Evolutionary conservation across 2,888 invertebrate genomes (phyloP), one percentile per base, ranked within the genome.

Genomic region (Catocala sponsa): DNA sequence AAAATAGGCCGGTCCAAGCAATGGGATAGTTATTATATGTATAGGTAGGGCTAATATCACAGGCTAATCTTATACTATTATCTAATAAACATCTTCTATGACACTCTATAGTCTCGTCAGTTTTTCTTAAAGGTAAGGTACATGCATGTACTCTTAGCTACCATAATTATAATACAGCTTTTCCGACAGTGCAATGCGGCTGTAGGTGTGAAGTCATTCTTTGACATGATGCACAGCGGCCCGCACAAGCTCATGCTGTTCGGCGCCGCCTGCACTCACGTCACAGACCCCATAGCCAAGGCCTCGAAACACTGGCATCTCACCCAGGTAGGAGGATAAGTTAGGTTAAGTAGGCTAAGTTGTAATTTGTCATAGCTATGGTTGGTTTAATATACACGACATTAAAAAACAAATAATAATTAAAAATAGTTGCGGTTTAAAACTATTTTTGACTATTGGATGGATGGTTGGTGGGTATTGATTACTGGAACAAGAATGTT

Each of bases 231-330:
- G 98, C 98, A 98, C 95, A 97, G 97, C 68, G 97, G 97, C 0
- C 98, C 98, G 0, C 97, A 97, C 86, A 99, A 99, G 91, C 95
- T 99, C 79, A 98, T 99, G 97, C 95, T 99, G 76, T 99, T 99
- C 83, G 99, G 99, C 0, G 99, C 98, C 5, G 98, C 99, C 5
- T 99, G 99, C 90, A 98, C 98, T 0, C 97, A 98, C 85, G 99
- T 99, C 76, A 99, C 99, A 0, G 99, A 99, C 88, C 99, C 99
- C 47, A 98, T 99, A 72, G 99, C 99, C 7, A 98, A 99, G 91
- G 98, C 99, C 5, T 98, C 98, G 59, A 98, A 98, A 82, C 99
- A 98, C 88, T 99, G 99, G 99, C 98, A 98, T 85, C 96, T 99
- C 58, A 98, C 98, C 0, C 99, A 99, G 96, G 98, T 98, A 91